These are phyloP conservation scores for Cyanoramphus novaezelandiae DNA, from an alignment of 2,113 vertebrate species.

Conservation along the genomic window DNA sequence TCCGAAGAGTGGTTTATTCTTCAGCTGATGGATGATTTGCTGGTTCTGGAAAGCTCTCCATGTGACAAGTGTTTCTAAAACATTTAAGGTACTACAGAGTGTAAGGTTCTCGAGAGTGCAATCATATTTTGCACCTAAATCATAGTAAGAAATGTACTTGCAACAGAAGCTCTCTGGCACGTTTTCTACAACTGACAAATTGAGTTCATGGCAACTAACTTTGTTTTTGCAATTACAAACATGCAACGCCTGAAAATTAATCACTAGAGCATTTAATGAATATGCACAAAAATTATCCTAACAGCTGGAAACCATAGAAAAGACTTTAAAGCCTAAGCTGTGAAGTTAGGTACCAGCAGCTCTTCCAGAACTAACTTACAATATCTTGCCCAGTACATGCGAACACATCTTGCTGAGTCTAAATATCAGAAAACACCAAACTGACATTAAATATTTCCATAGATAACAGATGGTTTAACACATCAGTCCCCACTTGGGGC, in stretches of 20 bases:
- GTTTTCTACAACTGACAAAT: background rate
- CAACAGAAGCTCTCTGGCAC: background rate
- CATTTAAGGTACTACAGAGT: conserved; percentile 28
- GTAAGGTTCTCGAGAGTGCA: conserved; percentile 5
- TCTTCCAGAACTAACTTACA: background rate
- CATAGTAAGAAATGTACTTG: background rate
- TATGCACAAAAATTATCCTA: background rate
- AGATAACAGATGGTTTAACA: conserved; percentile 64
- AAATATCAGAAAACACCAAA: conserved; percentile 29
- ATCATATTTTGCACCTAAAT: conserved; percentile 28
- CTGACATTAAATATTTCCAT: conserved; percentile 41
- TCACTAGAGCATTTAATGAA: background rate
- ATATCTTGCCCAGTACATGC: background rate
- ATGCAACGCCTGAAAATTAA: background rate
- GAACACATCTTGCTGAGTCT: conserved; percentile 13
- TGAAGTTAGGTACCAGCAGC: background rate
- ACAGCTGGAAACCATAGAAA: conserved; percentile 2
- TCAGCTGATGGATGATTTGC: conserved; percentile 16
- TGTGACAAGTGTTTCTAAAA: conserved; percentile 54
- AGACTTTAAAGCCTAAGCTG: background rate
- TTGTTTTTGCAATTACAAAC: background rate
- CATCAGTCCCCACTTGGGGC: conserved; percentile 21
- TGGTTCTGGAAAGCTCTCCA: conserved; percentile 37
- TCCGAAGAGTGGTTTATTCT: conserved; percentile 17
- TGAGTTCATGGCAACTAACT: background rate